Conservation (phyloP, 2,113 vertebrate species). For the Neoarius graeffei region DNA sequence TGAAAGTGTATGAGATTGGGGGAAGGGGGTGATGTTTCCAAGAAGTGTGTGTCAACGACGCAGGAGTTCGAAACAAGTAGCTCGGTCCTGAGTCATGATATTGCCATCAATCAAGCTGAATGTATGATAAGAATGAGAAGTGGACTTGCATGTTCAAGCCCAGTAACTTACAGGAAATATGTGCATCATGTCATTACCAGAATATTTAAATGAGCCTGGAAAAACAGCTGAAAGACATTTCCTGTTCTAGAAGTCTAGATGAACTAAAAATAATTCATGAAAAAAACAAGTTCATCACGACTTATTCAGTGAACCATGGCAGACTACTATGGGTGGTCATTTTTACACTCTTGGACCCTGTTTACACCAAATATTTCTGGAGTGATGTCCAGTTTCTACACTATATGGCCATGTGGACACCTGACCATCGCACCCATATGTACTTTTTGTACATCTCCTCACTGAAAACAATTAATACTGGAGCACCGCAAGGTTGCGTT, state of each 20-base stretch:
- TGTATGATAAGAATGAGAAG: background rate
- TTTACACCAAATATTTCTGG: background rate
- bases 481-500: too few relatives aligned
- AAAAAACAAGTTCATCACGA: background rate
- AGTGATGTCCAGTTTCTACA: background rate
- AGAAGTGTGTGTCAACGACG: background rate
- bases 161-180: background rate
- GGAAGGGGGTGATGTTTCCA: background rate
- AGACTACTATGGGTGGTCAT: background rate
- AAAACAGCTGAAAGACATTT: background rate
- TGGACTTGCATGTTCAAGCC: background rate
- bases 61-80: background rate
- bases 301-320: background rate
- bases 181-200: background rate
- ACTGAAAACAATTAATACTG: too few relatives aligned
- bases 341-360: background rate
- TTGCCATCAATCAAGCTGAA: background rate
- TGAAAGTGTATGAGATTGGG: background rate
- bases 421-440: background rate
- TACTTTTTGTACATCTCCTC: background rate
- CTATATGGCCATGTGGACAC: background rate
- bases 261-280: too few relatives aligned
- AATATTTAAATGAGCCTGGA: background rate
- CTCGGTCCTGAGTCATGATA: background rate
- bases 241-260: background rate